phyloP scores from a whole-genome alignment of 35 echinoderm and acorn worm species.

The Apostichopus parvimensis region DNA sequence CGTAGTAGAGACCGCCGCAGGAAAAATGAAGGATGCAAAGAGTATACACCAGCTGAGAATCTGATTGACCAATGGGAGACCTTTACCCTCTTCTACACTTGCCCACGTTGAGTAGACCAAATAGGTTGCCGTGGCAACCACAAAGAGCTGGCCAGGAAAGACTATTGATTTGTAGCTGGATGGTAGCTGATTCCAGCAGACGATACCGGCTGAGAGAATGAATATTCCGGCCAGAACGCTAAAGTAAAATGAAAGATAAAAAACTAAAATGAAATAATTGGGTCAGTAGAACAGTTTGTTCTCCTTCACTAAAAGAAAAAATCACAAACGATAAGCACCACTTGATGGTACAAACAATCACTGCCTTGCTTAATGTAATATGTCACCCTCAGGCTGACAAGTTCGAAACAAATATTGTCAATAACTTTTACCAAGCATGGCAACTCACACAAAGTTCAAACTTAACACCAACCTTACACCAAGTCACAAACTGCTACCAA shows the following conservation, averaged over 20 bases:
- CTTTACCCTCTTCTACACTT: slow-evolving; percentile 59
- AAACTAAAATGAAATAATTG: too few species aligned
- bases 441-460: too few species aligned
- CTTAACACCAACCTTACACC: too few species aligned
- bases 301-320: too few species aligned
- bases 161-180: neutral
- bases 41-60: slow-evolving; percentile 87
- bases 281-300: too few species aligned
- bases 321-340: too few species aligned
- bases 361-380: too few species aligned
- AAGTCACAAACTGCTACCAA: too few species aligned
- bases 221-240: slow-evolving; percentile 64
- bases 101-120: slow-evolving; percentile 72
- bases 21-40: slow-evolving; percentile 72
- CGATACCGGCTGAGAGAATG: slow-evolving; percentile 48
- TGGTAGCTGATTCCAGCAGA: slow-evolving; percentile 39
- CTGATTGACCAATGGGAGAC: slow-evolving; percentile 72
- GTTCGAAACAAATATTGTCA: too few species aligned
- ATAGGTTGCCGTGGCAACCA: slow-evolving; percentile 61
- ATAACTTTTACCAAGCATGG: too few species aligned
- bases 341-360: too few species aligned
- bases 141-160: slow-evolving; percentile 47
- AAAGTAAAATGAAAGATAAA: neutral
- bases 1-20: slow-evolving; percentile 35
- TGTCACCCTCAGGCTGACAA: too few species aligned